Conservation (phyloP, 2,888 invertebrate species). For the Chrysodeixis includens region DNA sequence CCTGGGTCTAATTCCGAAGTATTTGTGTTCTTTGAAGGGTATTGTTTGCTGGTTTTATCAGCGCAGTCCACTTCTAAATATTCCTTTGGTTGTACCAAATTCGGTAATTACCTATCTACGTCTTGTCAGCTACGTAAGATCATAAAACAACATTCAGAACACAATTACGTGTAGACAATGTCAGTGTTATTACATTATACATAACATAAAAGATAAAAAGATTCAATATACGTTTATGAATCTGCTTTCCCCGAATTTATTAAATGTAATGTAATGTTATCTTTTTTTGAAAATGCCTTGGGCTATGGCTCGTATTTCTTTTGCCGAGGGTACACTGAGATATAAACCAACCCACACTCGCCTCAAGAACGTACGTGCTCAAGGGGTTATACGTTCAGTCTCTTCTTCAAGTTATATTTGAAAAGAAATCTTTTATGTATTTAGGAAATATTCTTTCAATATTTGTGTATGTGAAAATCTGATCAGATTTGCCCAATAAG, state of each 20-base stretch:
- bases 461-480: neutral
- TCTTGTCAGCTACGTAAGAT: neutral
- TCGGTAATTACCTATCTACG: too few species aligned
- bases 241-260: conserved; percentile 2
- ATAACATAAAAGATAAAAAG: neutral
- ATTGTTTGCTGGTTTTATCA: conserved; percentile 24
- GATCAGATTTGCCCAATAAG: neutral
- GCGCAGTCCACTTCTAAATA: neutral
- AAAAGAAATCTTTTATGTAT: neutral
- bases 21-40: conserved; percentile 26
- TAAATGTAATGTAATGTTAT: neutral
- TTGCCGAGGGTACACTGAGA: neutral
- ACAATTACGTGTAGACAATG: conserved; percentile 2
- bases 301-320: neutral
- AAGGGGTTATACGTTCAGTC: conserved; percentile 9
- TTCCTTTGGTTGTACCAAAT: neutral
- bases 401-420: neutral
- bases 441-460: neutral
- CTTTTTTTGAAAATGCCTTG: neutral
- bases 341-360: conserved; percentile 14
- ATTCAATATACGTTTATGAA: neutral
- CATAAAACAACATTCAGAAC: neutral
- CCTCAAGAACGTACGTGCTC: conserved; percentile 7
- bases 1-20: conserved; percentile 19
- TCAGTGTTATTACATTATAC: neutral